Base-by-base conservation (phyloP, 2,888 invertebrate species). In the Morpho achilles region DNA sequence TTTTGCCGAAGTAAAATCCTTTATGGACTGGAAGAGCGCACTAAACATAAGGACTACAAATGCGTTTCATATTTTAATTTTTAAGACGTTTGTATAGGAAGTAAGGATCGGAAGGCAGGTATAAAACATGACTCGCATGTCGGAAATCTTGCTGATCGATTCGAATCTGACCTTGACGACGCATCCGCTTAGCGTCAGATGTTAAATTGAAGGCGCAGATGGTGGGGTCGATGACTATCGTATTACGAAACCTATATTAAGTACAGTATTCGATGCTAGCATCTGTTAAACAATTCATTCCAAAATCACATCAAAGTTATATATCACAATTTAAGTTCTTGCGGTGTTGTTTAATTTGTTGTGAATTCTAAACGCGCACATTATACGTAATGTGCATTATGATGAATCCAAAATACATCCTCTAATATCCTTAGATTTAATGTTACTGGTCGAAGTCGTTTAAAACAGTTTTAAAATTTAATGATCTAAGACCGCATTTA, bases 121-220 rank as follows among this genome's bases (percentile, higher is more conserved):
- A 59, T 43, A 49, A 46, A 46, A 23, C 45, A 50, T 22, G 50
- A 40, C 23, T 32, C 40, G 47, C 52, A 55, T 58, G 39, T 53
- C 60, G 58, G 58, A 60, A 60, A 60, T 60, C 60, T 53, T 50
- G 16, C 41, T 47, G 41, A 57, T 60, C 58, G 52, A 55, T 56
- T 53, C 56, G 58, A 62, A 62, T 47, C 56, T 47, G 60, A 64
- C 65, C 66, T 68, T 69, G 62, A 60, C 50, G 57, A 60, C 55
- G 62, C 61, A 67, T 64, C 65, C 65, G 67, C 61, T 59, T 64
- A 58, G 51, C 71, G 69, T 68, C 70, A 70, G 73, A 71, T 72
- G 71, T 69, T 71, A n/a, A 74, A 72, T 73, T 75, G 73, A 76
- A 75, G 67, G 73, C 77, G 81, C 87, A 86, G 85, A 86, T 86